These are phyloP conservation scores for Bufotes viridis DNA, from an alignment of 2,797 vertebrate genomes.

Conservation along the genomic window DNA sequence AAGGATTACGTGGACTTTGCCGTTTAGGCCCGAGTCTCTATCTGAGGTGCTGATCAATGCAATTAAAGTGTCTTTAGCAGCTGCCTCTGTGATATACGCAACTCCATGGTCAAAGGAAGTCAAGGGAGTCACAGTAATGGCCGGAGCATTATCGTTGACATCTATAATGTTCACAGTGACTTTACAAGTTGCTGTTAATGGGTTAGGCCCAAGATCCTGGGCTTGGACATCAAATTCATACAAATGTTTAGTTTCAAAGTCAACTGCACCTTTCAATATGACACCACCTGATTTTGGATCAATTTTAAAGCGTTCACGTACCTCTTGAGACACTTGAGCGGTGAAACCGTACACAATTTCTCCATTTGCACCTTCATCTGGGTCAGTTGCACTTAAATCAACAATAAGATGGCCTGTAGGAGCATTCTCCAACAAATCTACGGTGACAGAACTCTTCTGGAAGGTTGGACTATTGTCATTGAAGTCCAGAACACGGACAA, in stretches of 20 bases:
- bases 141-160: slow-evolving; percentile 90
- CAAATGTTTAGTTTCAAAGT: slow-evolving; percentile 88
- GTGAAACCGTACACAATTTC: slow-evolving; percentile 77
- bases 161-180: slow-evolving; percentile 88
- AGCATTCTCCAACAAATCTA: slow-evolving; percentile 85
- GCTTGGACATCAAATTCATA: slow-evolving; percentile 92
- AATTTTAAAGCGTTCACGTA: slow-evolving; percentile 73
- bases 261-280: slow-evolving; percentile 81
- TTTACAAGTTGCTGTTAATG: slow-evolving; percentile 84
- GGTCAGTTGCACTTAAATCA: slow-evolving; percentile 77
- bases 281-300: slow-evolving; percentile 75
- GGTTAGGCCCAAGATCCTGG: slow-evolving; percentile 83
- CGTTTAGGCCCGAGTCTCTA: slow-evolving; percentile 79
- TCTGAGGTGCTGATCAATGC: slow-evolving; percentile 82
- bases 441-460: slow-evolving; percentile 78
- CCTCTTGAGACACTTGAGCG: slow-evolving; percentile 66
- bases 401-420: slow-evolving; percentile 75
- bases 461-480: slow-evolving; percentile 84
- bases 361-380: slow-evolving; percentile 77
- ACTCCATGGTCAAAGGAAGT: slow-evolving; percentile 74
- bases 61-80: slow-evolving; percentile 78
- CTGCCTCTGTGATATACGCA: slow-evolving; percentile 79
- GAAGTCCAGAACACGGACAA: slow-evolving; percentile 77
- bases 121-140: slow-evolving; percentile 87
- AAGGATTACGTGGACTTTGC: slow-evolving; percentile 76